A percentile compares a stretch with the other conserved stretches of the same genome.
phyloP scores from a whole-genome alignment of 1,140 invertebrate genomes.

The Gerris buenoi region DNA sequence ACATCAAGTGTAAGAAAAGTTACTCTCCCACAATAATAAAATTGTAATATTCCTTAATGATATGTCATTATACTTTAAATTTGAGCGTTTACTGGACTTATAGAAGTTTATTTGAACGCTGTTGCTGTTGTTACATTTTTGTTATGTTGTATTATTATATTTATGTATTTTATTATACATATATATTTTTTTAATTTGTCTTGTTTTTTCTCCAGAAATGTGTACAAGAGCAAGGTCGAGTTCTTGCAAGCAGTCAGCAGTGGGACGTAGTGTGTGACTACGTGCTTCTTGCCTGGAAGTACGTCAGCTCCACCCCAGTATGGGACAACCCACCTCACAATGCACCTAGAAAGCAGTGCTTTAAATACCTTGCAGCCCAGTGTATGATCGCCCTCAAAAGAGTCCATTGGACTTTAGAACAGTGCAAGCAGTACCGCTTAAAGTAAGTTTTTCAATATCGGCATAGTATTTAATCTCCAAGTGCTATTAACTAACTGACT shows the following conservation, averaged over 20 bases:
- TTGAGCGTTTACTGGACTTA: no score
- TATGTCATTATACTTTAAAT: no score
- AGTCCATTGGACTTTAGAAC: slow-evolving; percentile 31
- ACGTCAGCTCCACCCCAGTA: slow-evolving; percentile 49
- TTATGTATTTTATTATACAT: no score
- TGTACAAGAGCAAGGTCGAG: slow-evolving; percentile 46
- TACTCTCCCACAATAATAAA: no score
- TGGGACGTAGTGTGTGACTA: slow-evolving; percentile 57
- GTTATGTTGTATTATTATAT: no score
- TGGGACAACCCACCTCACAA: slow-evolving; percentile 56
- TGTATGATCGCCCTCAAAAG: slow-evolving; percentile 47
- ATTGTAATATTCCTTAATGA: no score
- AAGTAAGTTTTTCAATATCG: slow-evolving; percentile 28
- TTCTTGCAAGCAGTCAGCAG: slow-evolving; percentile 48
- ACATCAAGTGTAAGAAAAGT: no score
- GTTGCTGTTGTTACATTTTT: no score
- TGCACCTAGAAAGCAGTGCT: slow-evolving; percentile 47
- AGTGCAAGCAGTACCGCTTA: slow-evolving; percentile 20
- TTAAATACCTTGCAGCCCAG: slow-evolving; percentile 46
- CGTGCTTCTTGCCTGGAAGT: slow-evolving; percentile 49
- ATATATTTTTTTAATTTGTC: no score
- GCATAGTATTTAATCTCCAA: no score
- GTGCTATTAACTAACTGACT: no score
- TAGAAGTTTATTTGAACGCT: no score
- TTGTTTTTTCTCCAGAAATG: slow-evolving; percentile 38